Evolutionary conservation across 1,140 invertebrate species (phyloP).

Genomic region (Pogonus chalceus): DNA sequence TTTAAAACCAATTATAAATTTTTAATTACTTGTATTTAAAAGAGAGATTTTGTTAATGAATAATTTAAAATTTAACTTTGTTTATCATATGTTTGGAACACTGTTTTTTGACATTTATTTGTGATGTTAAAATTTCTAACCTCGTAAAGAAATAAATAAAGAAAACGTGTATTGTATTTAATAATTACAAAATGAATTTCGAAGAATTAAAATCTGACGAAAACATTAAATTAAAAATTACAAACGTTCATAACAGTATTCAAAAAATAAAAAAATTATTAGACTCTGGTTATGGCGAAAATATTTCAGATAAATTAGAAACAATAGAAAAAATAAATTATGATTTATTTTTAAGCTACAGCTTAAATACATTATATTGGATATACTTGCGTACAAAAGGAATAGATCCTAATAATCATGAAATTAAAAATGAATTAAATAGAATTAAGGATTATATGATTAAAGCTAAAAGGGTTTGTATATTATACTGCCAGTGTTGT

Average conservation of each 20-base stretch:
- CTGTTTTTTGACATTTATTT: too few relatives aligned
- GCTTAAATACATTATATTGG: slow-evolving; percentile 49
- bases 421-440: slow-evolving; percentile 45
- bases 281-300: slow-evolving; percentile 34
- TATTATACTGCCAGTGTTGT: slow-evolving; percentile 9
- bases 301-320: slow-evolving; percentile 38
- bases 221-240: slow-evolving; percentile 39
- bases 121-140: too few relatives aligned
- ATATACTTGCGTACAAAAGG: slow-evolving; percentile 45
- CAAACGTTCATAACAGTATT: slow-evolving; percentile 39
- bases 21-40: too few relatives aligned
- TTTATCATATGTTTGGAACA: too few relatives aligned
- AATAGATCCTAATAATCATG: slow-evolving; percentile 42
- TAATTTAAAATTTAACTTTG: too few relatives aligned
- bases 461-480: slow-evolving; percentile 42
- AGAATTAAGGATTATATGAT: slow-evolving; percentile 46
- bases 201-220: slow-evolving; percentile 33
- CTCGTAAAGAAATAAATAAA: too few relatives aligned
- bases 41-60: too few relatives aligned
- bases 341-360: slow-evolving; percentile 46
- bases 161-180: too few relatives aligned
- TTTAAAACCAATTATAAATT: too few relatives aligned
- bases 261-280: slow-evolving; percentile 41
- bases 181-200: slow-evolving; percentile 32
- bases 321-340: slow-evolving; percentile 47